These are phyloP conservation scores for Pogonophryne albipinna DNA, from an alignment of 2,797 vertebrate genomes.

Conservation along the genomic window DNA sequence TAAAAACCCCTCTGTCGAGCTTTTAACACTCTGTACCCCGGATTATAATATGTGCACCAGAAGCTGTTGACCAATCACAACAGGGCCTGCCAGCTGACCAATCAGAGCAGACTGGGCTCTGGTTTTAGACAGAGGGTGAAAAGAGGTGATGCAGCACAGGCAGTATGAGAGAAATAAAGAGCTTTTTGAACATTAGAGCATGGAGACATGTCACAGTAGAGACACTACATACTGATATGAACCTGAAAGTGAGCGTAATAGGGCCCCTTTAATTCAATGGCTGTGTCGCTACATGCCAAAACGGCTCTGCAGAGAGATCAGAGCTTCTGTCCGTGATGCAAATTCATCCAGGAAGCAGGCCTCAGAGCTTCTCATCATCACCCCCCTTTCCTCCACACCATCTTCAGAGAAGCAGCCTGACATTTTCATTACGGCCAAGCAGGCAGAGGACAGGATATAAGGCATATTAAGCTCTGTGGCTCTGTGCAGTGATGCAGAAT, in stretches of 20 bases:
- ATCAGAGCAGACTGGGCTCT: too few relatives aligned
- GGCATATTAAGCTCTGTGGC: constrained; percentile 38
- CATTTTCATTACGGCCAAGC: constrained; percentile 45
- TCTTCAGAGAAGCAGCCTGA: constrained; percentile 14
- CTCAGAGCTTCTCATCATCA: constrained; percentile 40
- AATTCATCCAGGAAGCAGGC: constrained; percentile 64
- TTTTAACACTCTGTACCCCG: constrained; percentile 38
- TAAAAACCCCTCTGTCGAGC: constrained; percentile 34
- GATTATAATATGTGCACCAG: constrained; percentile 10
- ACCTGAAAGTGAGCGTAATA: not conserved
- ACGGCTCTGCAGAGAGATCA: constrained; percentile 10
- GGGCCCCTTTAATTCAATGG: not conserved
- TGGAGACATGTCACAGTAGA: too few relatives aligned
- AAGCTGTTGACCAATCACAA: not conserved
- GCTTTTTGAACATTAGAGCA: too few relatives aligned
- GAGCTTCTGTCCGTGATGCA: constrained; percentile 41
- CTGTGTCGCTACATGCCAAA: constrained; percentile 12
- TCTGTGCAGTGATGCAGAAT: constrained; percentile 43
- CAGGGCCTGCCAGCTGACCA: too few relatives aligned
- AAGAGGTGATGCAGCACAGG: too few relatives aligned
- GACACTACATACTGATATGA: too few relatives aligned
- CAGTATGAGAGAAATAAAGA: too few relatives aligned
- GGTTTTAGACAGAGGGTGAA: too few relatives aligned
- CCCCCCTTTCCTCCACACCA: not conserved
- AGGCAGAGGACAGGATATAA: constrained; percentile 27